These are phyloP conservation scores for Clamator glandarius DNA, from an alignment of 2,797 vertebrate species.

Conservation along the genomic window DNA sequence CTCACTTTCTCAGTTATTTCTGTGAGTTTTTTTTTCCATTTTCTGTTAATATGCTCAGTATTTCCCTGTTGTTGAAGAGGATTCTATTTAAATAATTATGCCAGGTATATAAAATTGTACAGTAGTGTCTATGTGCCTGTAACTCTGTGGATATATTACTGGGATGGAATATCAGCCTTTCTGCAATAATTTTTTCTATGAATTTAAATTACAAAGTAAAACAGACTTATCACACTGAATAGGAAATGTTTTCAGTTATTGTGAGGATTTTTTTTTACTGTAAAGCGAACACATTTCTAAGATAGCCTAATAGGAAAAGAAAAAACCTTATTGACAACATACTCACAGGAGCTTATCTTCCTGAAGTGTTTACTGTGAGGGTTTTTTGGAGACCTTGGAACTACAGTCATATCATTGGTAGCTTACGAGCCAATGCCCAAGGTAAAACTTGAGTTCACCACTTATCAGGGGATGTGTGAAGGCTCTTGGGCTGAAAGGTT, in stretches of 20 bases:
- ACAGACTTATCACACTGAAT: not conserved
- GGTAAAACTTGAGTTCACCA: conserved; percentile 25
- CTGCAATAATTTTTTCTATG: not conserved
- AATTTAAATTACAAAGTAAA: conserved; percentile 9
- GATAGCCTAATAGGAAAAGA: not conserved
- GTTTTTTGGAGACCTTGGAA: conserved; percentile 17
- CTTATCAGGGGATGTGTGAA: not conserved
- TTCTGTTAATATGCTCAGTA: not conserved
- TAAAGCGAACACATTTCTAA: conserved; percentile 25
- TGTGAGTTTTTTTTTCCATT: not conserved
- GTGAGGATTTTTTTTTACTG: not conserved
- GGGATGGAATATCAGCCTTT: not conserved
- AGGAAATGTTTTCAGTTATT: not conserved
- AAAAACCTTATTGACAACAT: conserved; percentile 12
- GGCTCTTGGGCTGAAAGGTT: conserved; percentile 29
- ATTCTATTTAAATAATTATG: conserved; percentile 19
- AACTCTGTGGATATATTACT: not conserved
- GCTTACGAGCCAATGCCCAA: conserved; percentile 8
- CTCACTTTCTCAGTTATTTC: not conserved
- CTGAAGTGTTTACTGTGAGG: conserved; percentile 10
- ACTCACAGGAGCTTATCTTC: conserved; percentile 28
- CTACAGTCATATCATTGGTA: not conserved
- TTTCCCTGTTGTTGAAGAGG: not conserved
- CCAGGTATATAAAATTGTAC: not conserved
- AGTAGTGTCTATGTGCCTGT: not conserved